A percentile compares a stretch with the other conserved stretches of the same genome.
Conservation (phyloP, 2,797 vertebrate species). For the Aldrovandia affinis region DNA sequence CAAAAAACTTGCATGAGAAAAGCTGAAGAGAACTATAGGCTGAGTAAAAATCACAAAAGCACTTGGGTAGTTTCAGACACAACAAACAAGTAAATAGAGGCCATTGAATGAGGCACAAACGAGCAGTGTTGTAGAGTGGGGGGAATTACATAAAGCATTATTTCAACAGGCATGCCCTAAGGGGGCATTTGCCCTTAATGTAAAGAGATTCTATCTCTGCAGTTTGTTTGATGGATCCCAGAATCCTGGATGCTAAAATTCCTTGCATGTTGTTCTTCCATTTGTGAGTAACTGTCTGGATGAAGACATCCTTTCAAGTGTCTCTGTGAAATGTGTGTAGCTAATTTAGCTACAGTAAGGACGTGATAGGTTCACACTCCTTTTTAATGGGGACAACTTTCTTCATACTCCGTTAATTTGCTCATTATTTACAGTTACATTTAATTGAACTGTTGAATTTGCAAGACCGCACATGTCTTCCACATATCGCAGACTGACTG, state of each 20-base stretch:
- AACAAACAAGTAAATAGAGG: background rate
- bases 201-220: background rate
- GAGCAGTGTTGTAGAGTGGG: background rate
- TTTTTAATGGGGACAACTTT: background rate
- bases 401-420: background rate
- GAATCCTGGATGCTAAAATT: background rate
- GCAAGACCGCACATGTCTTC: background rate
- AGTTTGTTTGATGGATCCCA: background rate
- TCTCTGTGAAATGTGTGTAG: background rate
- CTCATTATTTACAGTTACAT: background rate
- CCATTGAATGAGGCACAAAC: background rate
- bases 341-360: background rate
- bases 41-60: background rate
- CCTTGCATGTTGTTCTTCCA: too few relatives aligned
- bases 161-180: background rate
- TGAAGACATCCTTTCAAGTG: background rate
- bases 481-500: background rate
- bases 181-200: background rate
- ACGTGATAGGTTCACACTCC: background rate
- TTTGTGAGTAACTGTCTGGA: too few relatives aligned
- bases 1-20: background rate
- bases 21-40: background rate
- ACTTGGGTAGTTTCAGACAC: background rate
- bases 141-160: too few relatives aligned
- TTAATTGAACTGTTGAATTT: background rate